A percentile compares a stretch with the other conserved stretches of the same genome.
Evolutionary conservation across 1,140 invertebrate species (phyloP).

Genomic region (Chelonus insularis): DNA sequence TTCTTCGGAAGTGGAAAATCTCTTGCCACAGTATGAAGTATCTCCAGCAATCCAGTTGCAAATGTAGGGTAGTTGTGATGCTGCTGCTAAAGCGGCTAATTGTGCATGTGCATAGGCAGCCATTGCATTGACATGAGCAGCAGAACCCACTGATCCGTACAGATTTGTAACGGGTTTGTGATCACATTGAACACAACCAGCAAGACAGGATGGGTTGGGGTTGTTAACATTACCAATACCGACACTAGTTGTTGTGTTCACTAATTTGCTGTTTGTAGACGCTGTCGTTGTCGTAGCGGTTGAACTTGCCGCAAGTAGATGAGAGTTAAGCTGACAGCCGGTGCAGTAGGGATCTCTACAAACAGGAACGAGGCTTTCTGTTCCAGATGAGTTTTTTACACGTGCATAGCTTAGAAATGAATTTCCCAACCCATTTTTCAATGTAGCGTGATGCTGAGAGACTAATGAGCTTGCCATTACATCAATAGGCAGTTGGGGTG

Average conservation of each 20-base stretch:
- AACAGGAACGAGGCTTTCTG: conserved; percentile 67
- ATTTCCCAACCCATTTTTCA: conserved; percentile 68
- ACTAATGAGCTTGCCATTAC: conserved; percentile 73
- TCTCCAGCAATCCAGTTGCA: conserved; percentile 93
- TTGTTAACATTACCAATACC: conserved; percentile 24
- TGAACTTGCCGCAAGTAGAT: conserved; percentile 62
- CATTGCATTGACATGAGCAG: conserved; percentile 48
- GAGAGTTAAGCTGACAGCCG: conserved; percentile 84
- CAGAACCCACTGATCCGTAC: conserved; percentile 51
- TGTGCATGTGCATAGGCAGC: conserved; percentile 76
- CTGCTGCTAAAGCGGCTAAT: conserved; percentile 72
- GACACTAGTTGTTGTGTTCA: conserved; percentile 1
- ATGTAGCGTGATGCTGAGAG: conserved; percentile 71
- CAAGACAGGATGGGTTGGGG: conserved; percentile 71
- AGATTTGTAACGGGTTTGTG: conserved; percentile 66
- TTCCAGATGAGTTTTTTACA: conserved; percentile 65
- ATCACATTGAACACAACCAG: conserved; percentile 88
- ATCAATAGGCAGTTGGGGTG: conserved; percentile 67
- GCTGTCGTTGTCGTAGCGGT: conserved; percentile 58
- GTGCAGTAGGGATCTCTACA: conserved; percentile 91
- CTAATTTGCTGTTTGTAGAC: conserved; percentile 63
- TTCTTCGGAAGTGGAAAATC: conserved; percentile 86
- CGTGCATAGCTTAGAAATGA: conserved; percentile 74
- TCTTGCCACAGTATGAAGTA: conserved; percentile 86
- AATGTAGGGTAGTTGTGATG: conserved; percentile 77